Evolutionary conservation across 2,888 invertebrate species (phyloP), one percentile per base, ranked within the genome.

Genomic region (Volucella zonaria): DNA sequence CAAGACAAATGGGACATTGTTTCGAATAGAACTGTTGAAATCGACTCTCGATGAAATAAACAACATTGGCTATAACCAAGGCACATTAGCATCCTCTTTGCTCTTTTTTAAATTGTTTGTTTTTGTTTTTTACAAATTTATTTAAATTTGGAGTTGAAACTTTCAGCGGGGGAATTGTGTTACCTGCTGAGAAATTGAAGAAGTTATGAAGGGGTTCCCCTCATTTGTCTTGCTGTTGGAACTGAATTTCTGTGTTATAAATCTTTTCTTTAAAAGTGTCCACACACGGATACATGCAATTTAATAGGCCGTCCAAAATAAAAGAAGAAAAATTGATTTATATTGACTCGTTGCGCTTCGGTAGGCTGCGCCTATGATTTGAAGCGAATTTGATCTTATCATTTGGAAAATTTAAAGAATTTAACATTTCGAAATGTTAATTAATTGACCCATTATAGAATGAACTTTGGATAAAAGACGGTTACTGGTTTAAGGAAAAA

Each of bases 161-260:
- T 23, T 43, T 56, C 8, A 14, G 47, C 62, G n/a, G 45, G 45
- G 43, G 52, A 23, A 54, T 47, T 18, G 6, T 18, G 42, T 56
- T 74, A 56, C 74, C 42, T 58, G 67, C 75, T 67, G 75, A 31
- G 67, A 75, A 38, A 75, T 51, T 61, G 47, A 61, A 68, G 45
- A 68, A 76, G 56, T 68, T 77, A 68, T 47, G 68, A 54, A 67
- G 45, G 38, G 54, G 18, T 40, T 40, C 54, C 38, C 15, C 23
- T 38, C 31, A 74, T 74, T 76, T 42, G 52, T 76, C 61, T 61
- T 31, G 43, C 67, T 42, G 59, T 18, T 54, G 43, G 54, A 54
- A 42, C 42, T 61, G 11, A 47, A 68, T 75, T 62, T 59, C 43
- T n/a, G 14, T 15, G 43, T 1, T 38, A 45, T 56, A 54, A 68